phyloP scores from a whole-genome alignment of 35 echinoderm and acorn worm species.

The Diadema setosum region DNA sequence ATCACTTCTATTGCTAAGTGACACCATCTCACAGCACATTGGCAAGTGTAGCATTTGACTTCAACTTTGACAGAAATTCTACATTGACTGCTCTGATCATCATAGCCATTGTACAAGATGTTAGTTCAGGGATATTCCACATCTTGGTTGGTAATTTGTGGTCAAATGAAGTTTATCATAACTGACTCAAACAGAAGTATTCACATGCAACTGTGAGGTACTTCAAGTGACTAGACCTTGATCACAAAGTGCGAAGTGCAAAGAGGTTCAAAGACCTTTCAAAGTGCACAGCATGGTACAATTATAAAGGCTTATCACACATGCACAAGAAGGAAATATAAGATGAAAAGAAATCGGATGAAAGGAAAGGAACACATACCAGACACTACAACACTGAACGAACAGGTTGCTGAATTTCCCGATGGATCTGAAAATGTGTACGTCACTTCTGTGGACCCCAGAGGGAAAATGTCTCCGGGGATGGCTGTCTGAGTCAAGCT shows the following conservation, averaged over 20 bases:
- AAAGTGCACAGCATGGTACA: too few relatives aligned
- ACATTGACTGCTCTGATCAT: too few relatives aligned
- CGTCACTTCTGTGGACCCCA: constrained; percentile 32
- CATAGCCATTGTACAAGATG: too few relatives aligned
- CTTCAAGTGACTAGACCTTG: too few relatives aligned
- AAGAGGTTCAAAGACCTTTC: too few relatives aligned
- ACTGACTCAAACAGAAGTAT: too few relatives aligned
- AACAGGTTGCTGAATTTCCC: constrained; percentile 37
- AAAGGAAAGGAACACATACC: background rate
- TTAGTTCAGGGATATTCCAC: too few relatives aligned
- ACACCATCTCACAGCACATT: constrained; percentile 43
- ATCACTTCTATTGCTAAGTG: constrained; percentile 52
- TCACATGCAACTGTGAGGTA: too few relatives aligned
- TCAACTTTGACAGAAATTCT: background rate
- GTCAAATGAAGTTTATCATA: too few relatives aligned
- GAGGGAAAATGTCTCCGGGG: constrained; percentile 27
- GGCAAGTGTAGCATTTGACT: background rate
- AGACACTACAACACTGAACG: constrained; percentile 9
- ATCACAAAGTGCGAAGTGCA: too few relatives aligned
- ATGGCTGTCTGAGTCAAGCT: background rate
- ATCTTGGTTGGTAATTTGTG: too few relatives aligned
- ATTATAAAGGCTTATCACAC: too few relatives aligned
- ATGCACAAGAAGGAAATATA: background rate
- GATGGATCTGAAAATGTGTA: constrained; percentile 51
- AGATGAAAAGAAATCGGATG: background rate